Evolutionary conservation across 2,888 invertebrate genomes (phyloP), one percentile per base, ranked within the genome.

Genomic region (Branchipolynoe longqiensis): DNA sequence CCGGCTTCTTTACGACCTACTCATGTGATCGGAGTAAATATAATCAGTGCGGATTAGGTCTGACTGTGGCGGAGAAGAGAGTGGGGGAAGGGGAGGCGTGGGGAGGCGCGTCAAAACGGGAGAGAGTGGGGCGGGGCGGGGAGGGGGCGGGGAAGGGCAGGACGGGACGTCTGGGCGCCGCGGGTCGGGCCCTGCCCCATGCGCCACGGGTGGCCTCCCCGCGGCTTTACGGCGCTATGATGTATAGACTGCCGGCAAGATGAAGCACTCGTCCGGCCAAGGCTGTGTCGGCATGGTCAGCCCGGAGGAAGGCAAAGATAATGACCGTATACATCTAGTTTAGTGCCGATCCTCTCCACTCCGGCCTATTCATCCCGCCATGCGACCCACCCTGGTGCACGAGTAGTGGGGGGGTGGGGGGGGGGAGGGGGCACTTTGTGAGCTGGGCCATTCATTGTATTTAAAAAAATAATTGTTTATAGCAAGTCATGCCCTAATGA

Each of bases 1-100:
- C 48, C n/a, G 41, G 54, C 54, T 78, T 78, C 78, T 78, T 54
- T 78, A 78, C 54, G 78, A 54, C 78, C 48, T 48, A 78, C 78
- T 54, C 78, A 78, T 78, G 54, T 78, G 78, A 78, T 78, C 12
- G 54, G 41, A 48, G 78, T 48, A 18, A 78, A 78, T 48, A 78
- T 78, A 78, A 78, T 78, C 78, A 41, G 54, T 25, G 28, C 4
- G 54, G 78, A 78, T 78, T 78, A 78, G n/a, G n/a, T n/a, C n/a
- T n/a, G n/a, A n/a, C n/a, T n/a, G n/a, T n/a, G n/a, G n/a, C n/a
- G n/a, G n/a, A n/a, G n/a, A n/a, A n/a, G n/a, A n/a, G n/a, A n/a
- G n/a, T n/a, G n/a, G n/a, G n/a, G n/a, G n/a, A n/a, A n/a, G n/a
- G n/a, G n/a, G n/a, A n/a, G n/a, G n/a, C n/a, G n/a, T n/a, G n/a